These are phyloP conservation scores for Ibidorhyncha struthersii DNA, from an alignment of 2,113 vertebrate genomes.

Conservation along the genomic window DNA sequence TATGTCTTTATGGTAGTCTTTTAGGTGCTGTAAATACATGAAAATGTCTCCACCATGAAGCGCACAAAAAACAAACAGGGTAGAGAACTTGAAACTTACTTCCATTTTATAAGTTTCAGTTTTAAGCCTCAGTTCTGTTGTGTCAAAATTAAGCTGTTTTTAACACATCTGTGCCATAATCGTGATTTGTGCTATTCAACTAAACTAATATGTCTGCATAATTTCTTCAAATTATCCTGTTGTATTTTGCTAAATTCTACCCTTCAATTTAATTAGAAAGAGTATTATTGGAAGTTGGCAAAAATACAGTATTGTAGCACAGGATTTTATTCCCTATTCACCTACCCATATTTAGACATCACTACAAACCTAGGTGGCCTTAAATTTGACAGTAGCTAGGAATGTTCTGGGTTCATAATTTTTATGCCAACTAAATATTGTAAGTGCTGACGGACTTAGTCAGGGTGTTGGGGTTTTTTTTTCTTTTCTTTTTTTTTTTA, in stretches of 20 bases:
- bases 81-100: neutral
- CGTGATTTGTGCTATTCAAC: neutral
- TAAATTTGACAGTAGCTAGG: neutral
- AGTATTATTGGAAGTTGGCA: neutral
- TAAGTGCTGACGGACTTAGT: neutral
- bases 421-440: neutral
- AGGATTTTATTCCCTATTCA: neutral
- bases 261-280: neutral
- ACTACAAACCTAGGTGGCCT: neutral
- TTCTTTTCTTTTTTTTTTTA: neutral
- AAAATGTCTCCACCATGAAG: neutral
- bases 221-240: neutral
- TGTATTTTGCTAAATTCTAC: neutral
- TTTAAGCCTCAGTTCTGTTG: neutral
- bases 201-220: neutral
- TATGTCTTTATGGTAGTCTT: neutral
- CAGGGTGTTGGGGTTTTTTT: neutral
- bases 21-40: neutral
- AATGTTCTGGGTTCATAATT: neutral
- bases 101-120: neutral
- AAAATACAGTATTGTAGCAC: neutral
- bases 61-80: neutral
- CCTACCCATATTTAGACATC: fast-evolving
- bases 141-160: neutral
- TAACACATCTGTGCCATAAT: neutral